Evolutionary conservation across 2,113 vertebrate genomes (phyloP).

Genomic region (Otis tarda): DNA sequence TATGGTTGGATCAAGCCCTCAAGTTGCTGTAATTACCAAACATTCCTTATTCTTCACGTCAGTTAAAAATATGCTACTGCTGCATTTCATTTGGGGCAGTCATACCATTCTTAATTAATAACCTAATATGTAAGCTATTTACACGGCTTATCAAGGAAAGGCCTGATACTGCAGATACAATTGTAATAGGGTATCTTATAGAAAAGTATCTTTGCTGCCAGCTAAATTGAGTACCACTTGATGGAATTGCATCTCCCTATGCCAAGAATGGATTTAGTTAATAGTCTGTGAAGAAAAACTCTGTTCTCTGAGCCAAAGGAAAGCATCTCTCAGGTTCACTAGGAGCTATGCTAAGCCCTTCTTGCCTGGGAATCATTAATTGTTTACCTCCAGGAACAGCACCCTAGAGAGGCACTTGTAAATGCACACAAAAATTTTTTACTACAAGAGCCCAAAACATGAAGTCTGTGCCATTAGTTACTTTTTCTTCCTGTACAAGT

Average conservation of each 20-base stretch:
- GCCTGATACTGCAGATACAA: not conserved
- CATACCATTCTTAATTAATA: not conserved
- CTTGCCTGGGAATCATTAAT: not conserved
- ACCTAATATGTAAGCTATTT: not conserved
- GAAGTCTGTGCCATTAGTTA: fast-evolving
- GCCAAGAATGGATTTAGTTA: slow-evolving; percentile 8
- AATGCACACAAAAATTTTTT: not conserved
- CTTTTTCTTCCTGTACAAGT: not conserved
- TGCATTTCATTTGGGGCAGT: not conserved
- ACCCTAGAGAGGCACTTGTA: not conserved
- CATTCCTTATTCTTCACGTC: not conserved
- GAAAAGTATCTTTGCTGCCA: not conserved
- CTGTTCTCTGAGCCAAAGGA: not conserved
- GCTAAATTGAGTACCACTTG: not conserved
- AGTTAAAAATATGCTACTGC: not conserved
- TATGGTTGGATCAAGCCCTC: not conserved
- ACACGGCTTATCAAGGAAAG: not conserved
- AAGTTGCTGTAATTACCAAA: not conserved
- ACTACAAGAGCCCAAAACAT: not conserved
- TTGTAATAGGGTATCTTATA: not conserved
- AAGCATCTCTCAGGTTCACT: not conserved
- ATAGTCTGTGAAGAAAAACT: not conserved
- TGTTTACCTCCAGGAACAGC: not conserved
- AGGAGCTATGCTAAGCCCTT: not conserved
- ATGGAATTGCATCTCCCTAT: not conserved